Percentiles rank a stretch among this genome's conserved stretches.
These are phyloP conservation scores for Cisticola juncidis DNA, from an alignment of 2,113 vertebrate species.

Conservation along the genomic window DNA sequence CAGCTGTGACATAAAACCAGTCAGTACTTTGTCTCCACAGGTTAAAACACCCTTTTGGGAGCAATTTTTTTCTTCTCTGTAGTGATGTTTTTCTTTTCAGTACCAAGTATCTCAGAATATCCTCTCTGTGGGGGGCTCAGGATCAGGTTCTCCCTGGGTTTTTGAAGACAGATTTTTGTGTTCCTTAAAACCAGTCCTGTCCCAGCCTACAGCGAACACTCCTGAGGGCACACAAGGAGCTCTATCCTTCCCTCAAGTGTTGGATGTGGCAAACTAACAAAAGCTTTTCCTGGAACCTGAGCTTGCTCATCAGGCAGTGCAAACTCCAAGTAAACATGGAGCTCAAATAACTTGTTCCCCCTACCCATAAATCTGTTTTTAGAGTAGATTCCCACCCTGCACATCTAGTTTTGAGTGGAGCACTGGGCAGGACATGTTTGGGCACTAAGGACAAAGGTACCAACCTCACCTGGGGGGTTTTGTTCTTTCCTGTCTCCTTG, in stretches of 20 bases:
- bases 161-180: not conserved
- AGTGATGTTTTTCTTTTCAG: not conserved
- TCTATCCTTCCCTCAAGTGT: not conserved
- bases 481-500: not conserved
- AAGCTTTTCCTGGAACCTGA: not conserved
- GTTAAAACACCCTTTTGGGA: not conserved
- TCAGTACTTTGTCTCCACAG: not conserved
- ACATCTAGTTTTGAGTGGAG: rapidly evolving
- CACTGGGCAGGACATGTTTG: not conserved
- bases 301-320: not conserved
- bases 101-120: not conserved
- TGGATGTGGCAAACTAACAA: not conserved
- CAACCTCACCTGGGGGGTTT: rapidly evolving
- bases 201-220: not conserved
- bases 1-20: not conserved
- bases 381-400: not conserved
- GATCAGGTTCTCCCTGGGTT: not conserved
- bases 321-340: not conserved
- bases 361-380: not conserved
- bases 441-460: not conserved
- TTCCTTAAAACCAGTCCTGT: not conserved
- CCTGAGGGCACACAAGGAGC: rapidly evolving
- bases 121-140: not conserved
- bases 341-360: not conserved
- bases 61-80: not conserved